Base-by-base conservation (phyloP, 2,797 vertebrate genomes). In the Periophthalmus magnuspinnatus region DNA sequence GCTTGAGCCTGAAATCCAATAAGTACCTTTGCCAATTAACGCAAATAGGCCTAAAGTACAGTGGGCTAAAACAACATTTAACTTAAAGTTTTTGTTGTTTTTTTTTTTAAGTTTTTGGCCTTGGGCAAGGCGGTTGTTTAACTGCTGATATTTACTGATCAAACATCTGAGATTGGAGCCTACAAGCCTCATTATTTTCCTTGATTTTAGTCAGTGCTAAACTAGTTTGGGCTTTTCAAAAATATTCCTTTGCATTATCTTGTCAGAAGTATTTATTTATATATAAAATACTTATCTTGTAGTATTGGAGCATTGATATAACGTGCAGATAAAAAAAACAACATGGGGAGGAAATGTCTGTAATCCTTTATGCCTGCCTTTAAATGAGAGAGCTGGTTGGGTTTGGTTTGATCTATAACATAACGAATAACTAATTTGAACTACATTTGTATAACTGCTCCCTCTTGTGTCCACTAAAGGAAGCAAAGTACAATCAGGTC, bases 181-280 rank as follows among this genome's bases (percentile, higher is more conserved):
- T 76, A 67, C 77, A 79, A 87, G 77, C 81, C 72, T 81, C 65
- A 83, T 84, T 81, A 79, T 83, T 83, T 79, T 83, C 82, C 65
- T 77, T 79, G 70, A 82, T 83, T n/a, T 66, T 50, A 74, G 80
- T 83, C 65, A 85, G 66, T 83, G 76, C 65, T 72, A 75, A 70
- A 76, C 56, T 36, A 84, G 83, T 76, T 81, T 88, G 80, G 82
- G 81, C 64, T 75, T 22, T 21, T 54, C 8, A 54, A 3, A 22
- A 54, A 54, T 22, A 21, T 21, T 54, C 19, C n/a, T 21, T 19
- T 52, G 50, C 19, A 21, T 52, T 21, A 21, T 52, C n/a, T 52
- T n/a, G 6, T 7, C 50, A 52, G 16, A 16, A n/a, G n/a, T n/a
- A n/a, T 47, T 52, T n/a, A 52, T n/a, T 52, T 8, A 2, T 19